Evolutionary conservation across 1,140 invertebrate genomes (phyloP), one percentile per base, ranked within the genome.

Genomic region (Pteromalus puparum): DNA sequence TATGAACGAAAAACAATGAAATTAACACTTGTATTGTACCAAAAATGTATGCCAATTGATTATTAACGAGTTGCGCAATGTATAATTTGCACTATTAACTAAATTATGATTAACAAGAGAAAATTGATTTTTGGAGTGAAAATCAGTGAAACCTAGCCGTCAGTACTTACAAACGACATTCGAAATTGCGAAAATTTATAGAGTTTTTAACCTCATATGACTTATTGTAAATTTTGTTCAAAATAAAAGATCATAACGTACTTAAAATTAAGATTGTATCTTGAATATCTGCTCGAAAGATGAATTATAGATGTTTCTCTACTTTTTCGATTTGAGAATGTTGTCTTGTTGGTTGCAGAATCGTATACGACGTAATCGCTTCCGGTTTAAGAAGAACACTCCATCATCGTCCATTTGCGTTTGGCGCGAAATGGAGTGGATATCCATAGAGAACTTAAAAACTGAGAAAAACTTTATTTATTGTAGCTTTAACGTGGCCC

Each of bases 401-500:
- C 53, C 53, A 61, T 53, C 53, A n/a, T 61, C 6, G 21, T 61
- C 53, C 18, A 61, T n/a, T 61, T 61, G 53, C 53, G 18, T n/a
- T n/a, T 61, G 53, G 18, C 18, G 53, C 21, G 18, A 6, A 82
- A 42, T 72, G 46, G 46, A 75, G 61, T 24, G 53, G 3, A 4
- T 76, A 75, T n/a, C n/a, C 34, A 28, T 70, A 61, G 46, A 18
- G 38, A 38, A 77, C 6, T 61, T 77, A 30, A 61, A 77, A 30
- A 74, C 67, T 74, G 21, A 42, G 65, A 15, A 78, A 83, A 78
- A 84, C 21, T 72, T 87, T 90, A 90, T 90, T 90, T 90, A 90
- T 90, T 89, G 74, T 88, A 89, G 88, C 89, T 90, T 90, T 89
- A 89, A 89, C 87, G 82, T 82, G 67, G 30, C 24, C 15, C 75